Percentiles rank a stretch among this genome's conserved stretches.
phyloP scores from a whole-genome alignment of 2,888 invertebrate species.

The Odontocolon sp. region DNA sequence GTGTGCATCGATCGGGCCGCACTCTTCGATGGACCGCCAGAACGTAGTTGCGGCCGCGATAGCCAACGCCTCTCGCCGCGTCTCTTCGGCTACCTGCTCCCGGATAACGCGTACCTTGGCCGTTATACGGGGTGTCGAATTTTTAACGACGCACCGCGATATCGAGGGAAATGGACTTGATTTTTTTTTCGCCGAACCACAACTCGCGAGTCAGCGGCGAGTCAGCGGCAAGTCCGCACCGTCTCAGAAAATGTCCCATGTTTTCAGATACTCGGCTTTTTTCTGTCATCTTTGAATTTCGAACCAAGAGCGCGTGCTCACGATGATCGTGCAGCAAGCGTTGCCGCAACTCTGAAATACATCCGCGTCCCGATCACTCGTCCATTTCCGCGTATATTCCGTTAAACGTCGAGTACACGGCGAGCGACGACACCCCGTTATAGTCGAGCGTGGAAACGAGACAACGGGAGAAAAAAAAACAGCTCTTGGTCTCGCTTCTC shows the following conservation, averaged over 20 bases:
- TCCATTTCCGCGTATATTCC: slow-evolving; percentile 40
- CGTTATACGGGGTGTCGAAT: no score
- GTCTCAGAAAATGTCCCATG: no score
- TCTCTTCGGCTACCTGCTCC: slow-evolving; percentile 41
- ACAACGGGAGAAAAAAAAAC: no score
- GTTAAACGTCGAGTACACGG: slow-evolving; percentile 29
- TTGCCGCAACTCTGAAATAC: slow-evolving; percentile 25
- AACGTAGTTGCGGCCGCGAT: slow-evolving; percentile 7
- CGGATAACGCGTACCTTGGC: slow-evolving; percentile 53
- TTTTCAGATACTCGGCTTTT: no score
- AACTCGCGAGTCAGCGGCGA: no score
- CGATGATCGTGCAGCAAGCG: background rate
- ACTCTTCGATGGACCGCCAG: slow-evolving; percentile 30
- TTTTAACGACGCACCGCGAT: slow-evolving; percentile 44
- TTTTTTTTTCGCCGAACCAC: no score
- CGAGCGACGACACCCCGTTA: slow-evolving; percentile 32
- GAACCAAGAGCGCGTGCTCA: background rate
- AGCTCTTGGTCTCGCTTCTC: background rate
- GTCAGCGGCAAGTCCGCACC: background rate
- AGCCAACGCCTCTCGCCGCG: background rate
- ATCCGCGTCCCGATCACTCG: slow-evolving; percentile 38
- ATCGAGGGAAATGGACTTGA: slow-evolving; percentile 11
- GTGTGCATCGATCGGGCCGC: slow-evolving; percentile 5
- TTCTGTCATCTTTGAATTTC: no score
- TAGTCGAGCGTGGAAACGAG: no score